These are phyloP conservation scores for Tribolium madens DNA, from an alignment of 1,140 invertebrate genomes.

Conservation along the genomic window DNA sequence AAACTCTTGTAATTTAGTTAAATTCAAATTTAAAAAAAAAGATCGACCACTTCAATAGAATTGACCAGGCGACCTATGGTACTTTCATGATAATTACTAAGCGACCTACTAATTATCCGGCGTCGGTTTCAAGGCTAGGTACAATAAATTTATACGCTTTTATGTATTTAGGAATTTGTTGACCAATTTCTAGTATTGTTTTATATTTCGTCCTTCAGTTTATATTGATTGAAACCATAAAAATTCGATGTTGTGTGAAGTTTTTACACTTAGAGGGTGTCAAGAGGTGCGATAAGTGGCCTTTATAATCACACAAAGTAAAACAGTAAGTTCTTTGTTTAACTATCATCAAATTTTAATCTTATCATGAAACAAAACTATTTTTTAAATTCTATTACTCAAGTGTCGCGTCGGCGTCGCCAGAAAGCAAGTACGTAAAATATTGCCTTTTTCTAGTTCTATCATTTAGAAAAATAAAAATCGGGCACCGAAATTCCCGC, in stretches of 20 bases:
- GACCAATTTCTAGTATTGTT: not conserved
- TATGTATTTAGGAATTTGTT: not conserved
- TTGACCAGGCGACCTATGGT: not conserved
- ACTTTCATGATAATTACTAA: not conserved
- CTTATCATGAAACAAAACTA: too few relatives aligned
- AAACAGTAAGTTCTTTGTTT: too few relatives aligned
- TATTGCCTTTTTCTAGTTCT: too few relatives aligned
- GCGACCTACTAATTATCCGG: not conserved
- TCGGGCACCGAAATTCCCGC: too few relatives aligned
- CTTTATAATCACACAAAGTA: not conserved
- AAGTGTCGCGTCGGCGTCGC: too few relatives aligned
- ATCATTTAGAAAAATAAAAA: too few relatives aligned
- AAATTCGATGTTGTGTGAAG: not conserved
- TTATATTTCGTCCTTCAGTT: not conserved
- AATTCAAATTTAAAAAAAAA: too few relatives aligned
- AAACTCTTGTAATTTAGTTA: too few relatives aligned
- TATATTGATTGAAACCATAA: not conserved
- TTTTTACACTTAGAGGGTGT: not conserved
- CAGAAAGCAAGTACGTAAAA: too few relatives aligned
- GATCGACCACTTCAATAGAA: too few relatives aligned
- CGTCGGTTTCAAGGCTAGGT: not conserved
- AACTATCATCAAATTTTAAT: too few relatives aligned
- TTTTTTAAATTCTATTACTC: too few relatives aligned
- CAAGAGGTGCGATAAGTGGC: not conserved
- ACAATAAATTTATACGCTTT: not conserved